Percentiles rank a stretch among this genome's conserved stretches.
Evolutionary conservation across 2,888 invertebrate genomes (phyloP).

Genomic region (Pseudanteris insignis): DNA sequence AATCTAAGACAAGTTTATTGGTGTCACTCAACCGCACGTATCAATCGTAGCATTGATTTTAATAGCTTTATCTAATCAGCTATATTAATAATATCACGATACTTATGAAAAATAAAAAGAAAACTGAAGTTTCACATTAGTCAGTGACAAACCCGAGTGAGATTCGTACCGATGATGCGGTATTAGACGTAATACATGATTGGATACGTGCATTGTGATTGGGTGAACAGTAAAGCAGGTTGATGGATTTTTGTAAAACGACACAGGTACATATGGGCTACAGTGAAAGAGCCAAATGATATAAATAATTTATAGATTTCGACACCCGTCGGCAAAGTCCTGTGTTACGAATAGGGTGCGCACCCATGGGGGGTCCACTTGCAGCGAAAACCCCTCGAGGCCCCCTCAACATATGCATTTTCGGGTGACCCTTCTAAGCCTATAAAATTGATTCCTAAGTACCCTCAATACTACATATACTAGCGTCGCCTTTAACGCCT

Average conservation of each 20-base stretch:
- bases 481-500: constrained; percentile 61
- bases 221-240: constrained; percentile 48
- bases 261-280: constrained; percentile 65
- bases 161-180: too few species aligned
- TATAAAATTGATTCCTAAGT: constrained; percentile 65
- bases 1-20: too few species aligned
- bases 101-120: not conserved
- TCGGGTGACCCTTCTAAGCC: constrained; percentile 50
- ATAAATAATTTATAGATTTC: constrained; percentile 67
- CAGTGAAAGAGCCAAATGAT: constrained; percentile 65
- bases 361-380: constrained; percentile 62
- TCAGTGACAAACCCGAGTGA: too few species aligned
- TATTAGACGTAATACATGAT: not conserved
- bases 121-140: too few species aligned
- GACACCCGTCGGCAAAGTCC: constrained; percentile 61
- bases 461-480: constrained; percentile 56
- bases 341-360: constrained; percentile 56
- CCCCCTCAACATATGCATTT: constrained; percentile 64
- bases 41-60: too few species aligned
- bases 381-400: constrained; percentile 61
- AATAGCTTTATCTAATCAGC: constrained; percentile 26
- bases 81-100: too few species aligned
- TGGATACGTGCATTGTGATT: constrained; percentile 1
- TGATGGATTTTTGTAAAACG: constrained; percentile 58
- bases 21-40: too few species aligned